Evolutionary conservation across 2,888 invertebrate genomes (phyloP).

Genomic region (Tachina grossa): DNA sequence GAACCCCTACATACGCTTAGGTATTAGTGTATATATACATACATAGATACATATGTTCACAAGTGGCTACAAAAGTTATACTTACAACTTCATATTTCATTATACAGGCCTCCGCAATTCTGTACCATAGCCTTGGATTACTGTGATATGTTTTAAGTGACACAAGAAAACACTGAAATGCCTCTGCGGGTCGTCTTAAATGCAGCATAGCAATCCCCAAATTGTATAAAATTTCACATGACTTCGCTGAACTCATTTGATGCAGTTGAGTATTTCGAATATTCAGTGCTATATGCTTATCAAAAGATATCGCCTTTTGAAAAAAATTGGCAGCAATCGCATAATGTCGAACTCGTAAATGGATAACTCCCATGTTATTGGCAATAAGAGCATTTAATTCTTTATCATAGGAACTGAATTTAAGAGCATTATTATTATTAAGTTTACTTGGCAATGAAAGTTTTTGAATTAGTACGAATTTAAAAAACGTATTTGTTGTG

Average conservation of each 20-base stretch:
- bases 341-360: constrained; percentile 82
- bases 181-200: constrained; percentile 90
- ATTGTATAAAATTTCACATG: constrained; percentile 82
- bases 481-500: too few relatives aligned
- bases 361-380: constrained; percentile 83
- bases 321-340: constrained; percentile 82
- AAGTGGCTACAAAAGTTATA: background rate
- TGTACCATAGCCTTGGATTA: constrained; percentile 95
- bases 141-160: constrained; percentile 93
- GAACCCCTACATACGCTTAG: too few relatives aligned
- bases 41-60: too few relatives aligned
- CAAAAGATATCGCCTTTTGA: constrained; percentile 82
- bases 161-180: constrained; percentile 95
- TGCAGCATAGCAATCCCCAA: constrained; percentile 89
- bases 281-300: constrained; percentile 78
- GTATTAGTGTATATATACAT: too few relatives aligned
- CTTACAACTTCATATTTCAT: constrained; percentile 84
- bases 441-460: background rate
- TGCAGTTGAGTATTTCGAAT: constrained; percentile 78
- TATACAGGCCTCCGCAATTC: constrained; percentile 96
- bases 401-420: constrained; percentile 74
- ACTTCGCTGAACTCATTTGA: constrained; percentile 79
- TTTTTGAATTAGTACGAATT: too few relatives aligned
- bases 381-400: constrained; percentile 81
- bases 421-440: background rate